Base-by-base conservation (phyloP, 1,140 invertebrate genomes). In the Macrostomum lignano region DNA sequence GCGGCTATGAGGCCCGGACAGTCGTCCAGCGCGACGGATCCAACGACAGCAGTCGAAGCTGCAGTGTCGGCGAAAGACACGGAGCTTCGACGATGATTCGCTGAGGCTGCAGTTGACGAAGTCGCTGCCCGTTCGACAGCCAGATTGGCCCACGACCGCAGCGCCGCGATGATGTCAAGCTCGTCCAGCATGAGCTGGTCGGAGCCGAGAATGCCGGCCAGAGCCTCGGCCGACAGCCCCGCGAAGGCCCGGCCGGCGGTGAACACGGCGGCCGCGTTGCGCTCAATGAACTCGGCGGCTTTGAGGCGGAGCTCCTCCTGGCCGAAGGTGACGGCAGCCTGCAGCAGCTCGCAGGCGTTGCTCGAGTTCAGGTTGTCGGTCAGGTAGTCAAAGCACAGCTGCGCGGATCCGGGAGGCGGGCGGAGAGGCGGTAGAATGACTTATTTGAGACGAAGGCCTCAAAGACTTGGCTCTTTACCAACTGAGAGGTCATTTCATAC, bases 191-290 rank as follows among this genome's bases (percentile, higher is more conserved):
- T 38, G 1, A 55, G 39, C 6, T 42, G 36, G 33, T 51, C 46
- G 37, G 46, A 45, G 14, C 37, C 30, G 17, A 55, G 32, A 7
- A 53, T 41, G 21, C 42, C 41, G 17, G 40, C 39, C 20, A 55
- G 10, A 6, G 49, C 45, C 26, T 52, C 49, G 29, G 50, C 47
- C 17, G 44, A 44, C 14, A 55, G 37, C 33, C 53, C 52, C 32
- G 51, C 46, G 40, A 55, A 55, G 31, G 41, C 43, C 35, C 52
- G 51, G n/a, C 48, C n/a, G n/a, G n/a, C n/a, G n/a, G n/a, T n/a
- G n/a, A n/a, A n/a, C n/a, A n/a, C n/a, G n/a, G 49, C 48, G 36
- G 39, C 40, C 40, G 49, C 49, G 30, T 54, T 49, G 21, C 43
- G 36, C 40, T 51, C 49, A 38, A 51, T 51, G 35, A 43, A 54